Conservation (phyloP, 2,888 invertebrate genomes). For the Amiota mariae region DNA sequence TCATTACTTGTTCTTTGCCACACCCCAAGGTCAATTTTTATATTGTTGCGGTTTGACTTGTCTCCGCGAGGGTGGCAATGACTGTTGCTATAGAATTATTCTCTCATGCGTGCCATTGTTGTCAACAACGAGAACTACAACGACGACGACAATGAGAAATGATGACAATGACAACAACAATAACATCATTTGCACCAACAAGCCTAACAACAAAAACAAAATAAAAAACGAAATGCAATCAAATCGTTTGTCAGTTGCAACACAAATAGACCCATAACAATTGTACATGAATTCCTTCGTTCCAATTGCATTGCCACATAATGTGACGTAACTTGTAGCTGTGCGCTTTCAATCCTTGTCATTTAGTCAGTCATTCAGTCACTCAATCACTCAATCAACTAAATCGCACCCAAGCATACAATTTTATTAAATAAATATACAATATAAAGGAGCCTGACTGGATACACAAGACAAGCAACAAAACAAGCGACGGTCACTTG, state of each 20-base stretch:
- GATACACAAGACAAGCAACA: too few relatives aligned
- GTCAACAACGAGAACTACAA: conserved; percentile 48
- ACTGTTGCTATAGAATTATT: conserved; percentile 1
- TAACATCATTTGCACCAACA: conserved; percentile 35
- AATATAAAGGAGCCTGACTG: too few relatives aligned
- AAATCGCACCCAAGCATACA: too few relatives aligned
- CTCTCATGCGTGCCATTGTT: conserved; percentile 53
- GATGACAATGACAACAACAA: conserved; percentile 28
- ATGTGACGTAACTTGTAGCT: neutral
- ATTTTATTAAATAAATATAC: too few relatives aligned
- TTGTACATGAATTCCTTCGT: neutral
- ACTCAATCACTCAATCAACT: too few relatives aligned
- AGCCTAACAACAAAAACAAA: conserved; percentile 50
- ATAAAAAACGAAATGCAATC: conserved; percentile 62
- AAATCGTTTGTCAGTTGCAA: conserved; percentile 55
- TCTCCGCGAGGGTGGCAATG: neutral
- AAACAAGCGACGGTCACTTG: too few relatives aligned
- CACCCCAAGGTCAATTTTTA: conserved; percentile 52
- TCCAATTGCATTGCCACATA: neutral
- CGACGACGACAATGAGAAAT: neutral
- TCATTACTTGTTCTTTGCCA: neutral
- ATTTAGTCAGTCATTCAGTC: too few relatives aligned
- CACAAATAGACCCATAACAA: conserved; percentile 29
- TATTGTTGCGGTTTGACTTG: conserved; percentile 36
- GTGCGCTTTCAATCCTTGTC: neutral